Base-by-base conservation (phyloP, 2,888 invertebrate species). In the Noctua janthina region DNA sequence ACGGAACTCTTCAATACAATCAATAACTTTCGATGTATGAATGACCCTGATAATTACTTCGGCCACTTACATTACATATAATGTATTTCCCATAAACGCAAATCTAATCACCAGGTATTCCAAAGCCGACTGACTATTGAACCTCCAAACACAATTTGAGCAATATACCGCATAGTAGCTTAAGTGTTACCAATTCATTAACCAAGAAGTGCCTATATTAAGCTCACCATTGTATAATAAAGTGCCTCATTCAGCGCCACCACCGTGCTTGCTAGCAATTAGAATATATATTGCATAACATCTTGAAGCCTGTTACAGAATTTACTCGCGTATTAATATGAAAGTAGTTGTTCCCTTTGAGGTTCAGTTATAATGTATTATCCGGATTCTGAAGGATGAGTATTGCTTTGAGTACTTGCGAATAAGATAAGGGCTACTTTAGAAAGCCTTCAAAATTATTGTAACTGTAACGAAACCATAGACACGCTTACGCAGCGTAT, bases 221-320 rank as follows among this genome's bases (percentile, higher is more conserved):
- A 78, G 74, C 81, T 66, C 39, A 76, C 85, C 76, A 79, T 87
- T 87, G 85, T 83, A 76, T 87, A 87, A 74, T 78, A 78, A 81
- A 85, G 87, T 81, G 78, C 59, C 77, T 71, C 76, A 83, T 87
- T 87, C 82, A 82, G 71, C 72, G 54, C 74, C 59, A 78, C 74
- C 78, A 82, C 80, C 76, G 74, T 82, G 78, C 78, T 82, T 87
- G 76, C 78, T 70, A 81, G 75, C 81, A 81, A 86, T 86, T 84
- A 87, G 76, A 82, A 87, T 87, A 75, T 84, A 86, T 78, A 84
- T 86, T 84, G 81, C 74, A 78, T 78, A 85, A 85, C 78, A 85
- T 79, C 73, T 85, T 83, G 73, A 70, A 79, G 73, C 56, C 64
- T 70, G 35, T 82, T 77, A 70, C 43, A 79, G 51, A 62, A 85